Evolutionary conservation across 2,797 vertebrate species (phyloP).

Genomic region (Xenopus petersii): DNA sequence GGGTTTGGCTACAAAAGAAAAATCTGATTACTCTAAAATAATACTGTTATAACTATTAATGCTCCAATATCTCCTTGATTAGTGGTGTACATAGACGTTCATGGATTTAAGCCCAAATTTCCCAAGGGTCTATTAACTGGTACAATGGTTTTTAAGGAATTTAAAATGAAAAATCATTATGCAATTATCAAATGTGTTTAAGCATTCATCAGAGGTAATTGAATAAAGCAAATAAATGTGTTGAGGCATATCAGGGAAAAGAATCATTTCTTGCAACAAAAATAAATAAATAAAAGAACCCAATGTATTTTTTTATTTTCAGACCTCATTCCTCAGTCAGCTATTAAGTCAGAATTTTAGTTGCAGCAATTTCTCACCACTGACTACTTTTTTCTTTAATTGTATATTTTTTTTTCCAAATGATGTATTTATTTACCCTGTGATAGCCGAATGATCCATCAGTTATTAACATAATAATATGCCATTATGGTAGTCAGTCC

Average conservation of each 20-base stretch:
- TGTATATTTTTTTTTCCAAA: too few species aligned
- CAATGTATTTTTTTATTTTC: too few species aligned
- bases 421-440: too few species aligned
- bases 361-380: too few species aligned
- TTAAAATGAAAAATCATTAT: constrained; percentile 66
- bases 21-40: constrained; percentile 57
- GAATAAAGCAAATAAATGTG: not conserved
- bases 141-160: constrained; percentile 64
- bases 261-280: not conserved
- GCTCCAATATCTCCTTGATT: constrained; percentile 66
- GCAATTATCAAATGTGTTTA: constrained; percentile 57
- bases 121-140: constrained; percentile 66
- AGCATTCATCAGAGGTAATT: not conserved
- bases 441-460: too few species aligned
- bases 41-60: constrained; percentile 69
- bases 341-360: too few species aligned
- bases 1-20: constrained; percentile 53
- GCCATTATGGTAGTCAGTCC: too few species aligned
- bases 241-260: not conserved
- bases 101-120: constrained; percentile 72
- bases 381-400: too few species aligned
- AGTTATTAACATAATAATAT: too few species aligned
- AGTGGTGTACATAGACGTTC: constrained; percentile 66
- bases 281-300: too few species aligned
- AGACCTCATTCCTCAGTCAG: too few species aligned